These are phyloP conservation scores for Ploceus nigricollis DNA, from an alignment of 2,113 vertebrate species.

Conservation along the genomic window DNA sequence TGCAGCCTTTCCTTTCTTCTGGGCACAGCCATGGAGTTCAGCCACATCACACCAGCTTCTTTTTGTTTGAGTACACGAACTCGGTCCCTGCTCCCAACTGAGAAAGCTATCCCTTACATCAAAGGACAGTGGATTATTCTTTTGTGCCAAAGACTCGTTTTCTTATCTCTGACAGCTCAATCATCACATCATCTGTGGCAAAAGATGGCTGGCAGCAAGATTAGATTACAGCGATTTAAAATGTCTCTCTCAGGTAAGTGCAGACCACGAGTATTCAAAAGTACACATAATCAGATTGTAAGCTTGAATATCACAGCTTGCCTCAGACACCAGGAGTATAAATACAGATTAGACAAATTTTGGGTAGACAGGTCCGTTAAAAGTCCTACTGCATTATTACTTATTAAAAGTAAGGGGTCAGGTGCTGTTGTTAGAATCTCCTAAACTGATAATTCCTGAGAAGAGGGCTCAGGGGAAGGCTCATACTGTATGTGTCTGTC, in stretches of 20 bases:
- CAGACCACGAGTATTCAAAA: conserved; percentile 2
- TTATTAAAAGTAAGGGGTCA: neutral
- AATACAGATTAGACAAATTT: conserved; percentile 14
- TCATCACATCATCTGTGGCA: neutral
- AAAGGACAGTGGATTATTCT: neutral
- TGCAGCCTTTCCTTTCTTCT: neutral
- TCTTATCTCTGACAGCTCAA: neutral
- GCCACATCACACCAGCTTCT: neutral
- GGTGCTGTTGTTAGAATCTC: neutral
- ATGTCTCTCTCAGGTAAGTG: neutral
- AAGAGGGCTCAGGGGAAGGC: neutral
- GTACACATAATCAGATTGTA: conserved; percentile 18
- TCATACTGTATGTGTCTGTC: neutral
- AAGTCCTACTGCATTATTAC: neutral
- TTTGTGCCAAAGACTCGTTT: neutral
- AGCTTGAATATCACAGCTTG: neutral
- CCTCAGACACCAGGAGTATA: neutral
- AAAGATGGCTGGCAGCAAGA: conserved; percentile 18
- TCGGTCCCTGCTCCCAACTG: neutral
- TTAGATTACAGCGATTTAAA: conserved; percentile 10
- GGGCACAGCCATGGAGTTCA: neutral
- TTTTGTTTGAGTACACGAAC: neutral
- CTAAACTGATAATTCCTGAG: neutral
- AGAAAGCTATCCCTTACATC: neutral
- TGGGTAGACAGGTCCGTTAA: neutral